Evolutionary conservation across 2,888 invertebrate species (phyloP).

Genomic region (Volucella inflata): DNA sequence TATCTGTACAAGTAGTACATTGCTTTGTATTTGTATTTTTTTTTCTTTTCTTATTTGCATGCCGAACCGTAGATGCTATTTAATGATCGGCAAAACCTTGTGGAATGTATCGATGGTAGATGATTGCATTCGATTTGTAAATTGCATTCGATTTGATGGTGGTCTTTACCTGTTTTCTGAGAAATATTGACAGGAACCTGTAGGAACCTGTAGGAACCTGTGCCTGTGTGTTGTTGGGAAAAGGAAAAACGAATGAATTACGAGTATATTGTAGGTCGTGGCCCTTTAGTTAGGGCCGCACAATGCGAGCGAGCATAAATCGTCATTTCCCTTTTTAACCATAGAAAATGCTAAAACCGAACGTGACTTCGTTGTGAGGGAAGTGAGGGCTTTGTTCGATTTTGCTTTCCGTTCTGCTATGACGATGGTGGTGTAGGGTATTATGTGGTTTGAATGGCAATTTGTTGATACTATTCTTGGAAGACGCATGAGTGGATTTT

Average conservation of each 20-base stretch:
- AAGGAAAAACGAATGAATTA: slow-evolving; percentile 15
- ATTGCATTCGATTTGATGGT: slow-evolving; percentile 34
- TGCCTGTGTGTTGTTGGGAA: neutral
- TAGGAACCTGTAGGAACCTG: slow-evolving; percentile 2
- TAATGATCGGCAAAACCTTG: slow-evolving; percentile 40
- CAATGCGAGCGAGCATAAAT: slow-evolving; percentile 25
- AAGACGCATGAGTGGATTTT: neutral
- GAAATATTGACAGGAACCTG: slow-evolving; percentile 11
- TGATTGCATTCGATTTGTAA: slow-evolving; percentile 37
- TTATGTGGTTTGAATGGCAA: slow-evolving; percentile 5
- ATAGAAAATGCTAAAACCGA: slow-evolving; percentile 26
- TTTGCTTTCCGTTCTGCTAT: slow-evolving; percentile 5
- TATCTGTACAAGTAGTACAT: too few species aligned
- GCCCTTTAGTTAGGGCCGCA: slow-evolving; percentile 30
- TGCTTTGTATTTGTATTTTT: neutral
- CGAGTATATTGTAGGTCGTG: slow-evolving; percentile 31
- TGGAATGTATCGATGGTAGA: slow-evolving; percentile 44
- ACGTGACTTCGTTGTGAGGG: slow-evolving; percentile 32
- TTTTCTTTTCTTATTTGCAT: slow-evolving; percentile 41
- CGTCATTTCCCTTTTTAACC: slow-evolving; percentile 55
- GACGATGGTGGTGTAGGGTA: slow-evolving; percentile 24
- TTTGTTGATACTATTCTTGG: neutral
- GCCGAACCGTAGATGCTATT: slow-evolving; percentile 29
- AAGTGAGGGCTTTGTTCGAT: slow-evolving; percentile 3
- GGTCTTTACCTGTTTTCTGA: slow-evolving; percentile 16